Base-by-base conservation (phyloP, 92 coral and sea anemone species). In the Palythoa grandis region DNA sequence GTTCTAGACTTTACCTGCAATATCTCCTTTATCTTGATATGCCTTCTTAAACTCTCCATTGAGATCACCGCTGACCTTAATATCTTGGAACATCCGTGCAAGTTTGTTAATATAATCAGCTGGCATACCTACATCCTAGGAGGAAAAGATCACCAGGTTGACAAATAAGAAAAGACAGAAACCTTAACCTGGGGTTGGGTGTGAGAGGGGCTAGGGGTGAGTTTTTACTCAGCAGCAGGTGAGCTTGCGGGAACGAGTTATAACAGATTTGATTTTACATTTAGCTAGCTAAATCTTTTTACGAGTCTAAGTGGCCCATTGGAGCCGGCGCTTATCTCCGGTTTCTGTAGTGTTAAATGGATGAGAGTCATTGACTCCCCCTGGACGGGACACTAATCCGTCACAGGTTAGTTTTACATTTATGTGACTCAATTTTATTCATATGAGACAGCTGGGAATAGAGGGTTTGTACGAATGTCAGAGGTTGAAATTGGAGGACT, bases 41-140 rank as follows among this genome's bases (percentile, higher is more conserved):
- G 86, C 90, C 71, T 93, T 92, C 76, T 96, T 96, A 82, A 96
- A 96, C 67, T 89, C 96, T 57, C 91, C 98, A 67, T 96, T 96
- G 52, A 96, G 89, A 86, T 96, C 98, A 70, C 93, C 96, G 74
- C 98, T 96, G 76, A 96, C 98, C 90, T 96, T 96, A 38, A 96
- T 96, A 77, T 96, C 98, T 82, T 96, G 98, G 91, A 96, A 96
- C 98, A 96, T 96, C 53, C 98, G 92, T 9, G 98, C 98, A 58
- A 96, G 86, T 86, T 95, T 96, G 84, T 96, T 96, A 76, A 96
- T 96, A 79, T 96, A 96, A 72, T 96, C 98, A 3, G 98, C 98
- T 5, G 98, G 98, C 98, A 96, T 96, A 69, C 98, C 98, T 1
- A 96, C 98, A 90, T 96, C 98, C 98, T 96, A 88, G n/a, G 77